Percentiles rank a stretch among this genome's conserved stretches.
phyloP scores from a whole-genome alignment of 2,797 vertebrate species.

The Pteronotus mesoamericanus region DNA sequence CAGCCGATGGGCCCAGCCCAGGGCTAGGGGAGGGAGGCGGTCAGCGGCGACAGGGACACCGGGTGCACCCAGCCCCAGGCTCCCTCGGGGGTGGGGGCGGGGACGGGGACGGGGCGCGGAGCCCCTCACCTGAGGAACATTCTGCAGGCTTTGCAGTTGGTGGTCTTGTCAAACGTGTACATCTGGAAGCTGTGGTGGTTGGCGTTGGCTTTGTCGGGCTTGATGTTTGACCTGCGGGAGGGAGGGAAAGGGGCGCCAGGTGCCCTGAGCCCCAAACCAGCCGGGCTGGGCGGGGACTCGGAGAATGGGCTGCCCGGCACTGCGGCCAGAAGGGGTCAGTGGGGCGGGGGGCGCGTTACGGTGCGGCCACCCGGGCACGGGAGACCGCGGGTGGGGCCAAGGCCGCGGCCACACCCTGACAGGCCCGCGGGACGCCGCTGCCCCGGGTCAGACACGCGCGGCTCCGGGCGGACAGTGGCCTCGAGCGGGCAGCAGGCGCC shows the following conservation, averaged over 20 bases:
- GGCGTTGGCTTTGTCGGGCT: constrained; percentile 95
- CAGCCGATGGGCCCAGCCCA: rapidly evolving
- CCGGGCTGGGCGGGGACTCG: background rate
- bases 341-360: background rate
- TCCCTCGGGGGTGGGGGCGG: rapidly evolving
- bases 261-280: background rate
- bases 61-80: rapidly evolving
- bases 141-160: constrained; percentile 95
- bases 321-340: rapidly evolving
- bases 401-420: rapidly evolving
- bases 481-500: rapidly evolving
- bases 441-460: rapidly evolving
- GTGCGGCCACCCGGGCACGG: rapidly evolving
- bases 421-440: rapidly evolving
- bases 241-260: background rate
- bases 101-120: rapidly evolving
- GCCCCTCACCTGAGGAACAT: constrained; percentile 92
- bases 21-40: rapidly evolving
- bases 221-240: constrained; percentile 96
- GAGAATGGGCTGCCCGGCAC: background rate
- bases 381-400: background rate
- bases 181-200: constrained; percentile 99
- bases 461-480: rapidly evolving
- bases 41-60: rapidly evolving
- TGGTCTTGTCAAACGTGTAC: constrained; percentile 97